These are phyloP conservation scores for Apogon talboti DNA, from an alignment of 2,797 vertebrate genomes.

Conservation along the genomic window DNA sequence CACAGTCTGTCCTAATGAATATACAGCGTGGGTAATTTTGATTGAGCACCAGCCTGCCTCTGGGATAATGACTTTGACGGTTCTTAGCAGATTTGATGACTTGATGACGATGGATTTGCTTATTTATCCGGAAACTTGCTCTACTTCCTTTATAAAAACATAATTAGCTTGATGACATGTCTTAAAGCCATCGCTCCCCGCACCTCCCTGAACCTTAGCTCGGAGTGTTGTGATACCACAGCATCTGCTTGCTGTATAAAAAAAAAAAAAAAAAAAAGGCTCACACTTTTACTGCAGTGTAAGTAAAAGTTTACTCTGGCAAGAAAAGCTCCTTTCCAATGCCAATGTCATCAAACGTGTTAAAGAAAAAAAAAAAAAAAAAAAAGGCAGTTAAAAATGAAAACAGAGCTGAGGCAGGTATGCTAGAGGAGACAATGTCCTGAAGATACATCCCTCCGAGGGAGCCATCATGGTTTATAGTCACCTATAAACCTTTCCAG, in stretches of 20 bases:
- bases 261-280: conserved; percentile 29
- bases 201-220: background rate
- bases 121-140: conserved; percentile 78
- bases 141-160: conserved; percentile 78
- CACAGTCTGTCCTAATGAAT: conserved; percentile 83
- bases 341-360: conserved; percentile 54
- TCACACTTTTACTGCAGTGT: conserved; percentile 55
- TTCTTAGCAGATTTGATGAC: conserved; percentile 80
- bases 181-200: conserved; percentile 61
- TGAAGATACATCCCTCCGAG: conserved; percentile 64
- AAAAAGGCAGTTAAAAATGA: conserved; percentile 62
- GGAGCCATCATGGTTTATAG: conserved; percentile 76
- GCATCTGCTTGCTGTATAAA: conserved; percentile 41
- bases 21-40: conserved; percentile 82
- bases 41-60: conserved; percentile 79
- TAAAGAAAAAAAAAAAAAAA: conserved; percentile 35
- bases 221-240: background rate
- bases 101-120: conserved; percentile 84
- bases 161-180: conserved; percentile 75
- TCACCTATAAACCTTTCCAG: conserved; percentile 74
- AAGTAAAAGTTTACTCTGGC: conserved; percentile 72
- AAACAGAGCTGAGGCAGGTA: conserved; percentile 54
- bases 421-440: conserved; percentile 67
- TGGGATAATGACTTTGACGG: conserved; percentile 82
- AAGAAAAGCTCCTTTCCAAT: conserved; percentile 28